Percentiles rank a stretch among this genome's conserved stretches.
Evolutionary conservation across 2,113 vertebrate genomes (phyloP).

Genomic region (Astur gentilis): DNA sequence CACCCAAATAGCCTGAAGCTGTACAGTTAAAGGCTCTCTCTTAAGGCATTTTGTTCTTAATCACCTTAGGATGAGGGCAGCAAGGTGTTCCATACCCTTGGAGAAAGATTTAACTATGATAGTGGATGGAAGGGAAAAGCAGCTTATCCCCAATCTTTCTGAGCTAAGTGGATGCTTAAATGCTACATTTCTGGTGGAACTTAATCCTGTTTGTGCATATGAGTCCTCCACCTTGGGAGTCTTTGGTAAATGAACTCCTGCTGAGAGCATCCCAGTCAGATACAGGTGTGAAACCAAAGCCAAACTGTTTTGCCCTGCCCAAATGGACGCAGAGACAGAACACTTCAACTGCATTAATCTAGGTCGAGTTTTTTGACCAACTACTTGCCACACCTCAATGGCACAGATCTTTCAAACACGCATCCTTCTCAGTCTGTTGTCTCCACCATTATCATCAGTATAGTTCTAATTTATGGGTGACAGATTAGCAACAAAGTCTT

Average conservation of each 20-base stretch:
- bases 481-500: neutral
- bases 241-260: neutral
- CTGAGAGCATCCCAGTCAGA: neutral
- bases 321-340: neutral
- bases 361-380: neutral
- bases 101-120: neutral
- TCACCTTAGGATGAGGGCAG: neutral
- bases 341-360: neutral
- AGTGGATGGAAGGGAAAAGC: neutral
- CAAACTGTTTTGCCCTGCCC: neutral
- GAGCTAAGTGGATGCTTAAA: neutral
- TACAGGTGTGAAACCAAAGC: neutral
- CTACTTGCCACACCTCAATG: neutral
- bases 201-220: neutral
- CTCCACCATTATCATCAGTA: neutral
- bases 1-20: neutral
- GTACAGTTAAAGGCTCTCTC: neutral
- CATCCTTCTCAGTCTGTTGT: neutral
- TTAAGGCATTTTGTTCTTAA: neutral
- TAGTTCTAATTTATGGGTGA: neutral
- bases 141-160: neutral
- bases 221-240: neutral
- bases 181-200: neutral
- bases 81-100: neutral
- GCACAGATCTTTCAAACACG: neutral